Conservation (phyloP, 2,797 vertebrate genomes). For the Darevskia nairensis region DNA sequence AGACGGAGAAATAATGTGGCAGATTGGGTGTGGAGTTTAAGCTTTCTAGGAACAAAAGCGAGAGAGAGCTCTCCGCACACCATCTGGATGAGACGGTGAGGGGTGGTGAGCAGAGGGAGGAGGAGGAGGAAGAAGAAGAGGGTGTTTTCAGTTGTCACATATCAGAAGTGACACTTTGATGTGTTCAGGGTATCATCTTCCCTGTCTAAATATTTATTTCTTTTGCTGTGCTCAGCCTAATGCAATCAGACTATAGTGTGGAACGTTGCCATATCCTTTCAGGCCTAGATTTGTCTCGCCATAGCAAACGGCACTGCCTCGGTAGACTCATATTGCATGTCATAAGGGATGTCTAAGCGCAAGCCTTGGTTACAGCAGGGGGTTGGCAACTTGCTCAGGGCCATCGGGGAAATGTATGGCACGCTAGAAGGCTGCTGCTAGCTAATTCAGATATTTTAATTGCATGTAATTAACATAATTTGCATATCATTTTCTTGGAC, state of each 20-base stretch:
- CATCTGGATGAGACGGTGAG: constrained; percentile 73
- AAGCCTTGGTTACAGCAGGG: constrained; percentile 8
- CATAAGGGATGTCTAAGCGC: constrained; percentile 28
- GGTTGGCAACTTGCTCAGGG: not conserved
- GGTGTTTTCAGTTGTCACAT: constrained; percentile 65
- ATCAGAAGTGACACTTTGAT: constrained; percentile 79
- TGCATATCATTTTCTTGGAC: constrained; percentile 40
- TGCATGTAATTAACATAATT: constrained; percentile 37
- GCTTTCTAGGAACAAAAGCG: constrained; percentile 65
- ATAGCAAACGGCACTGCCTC: constrained; percentile 57
- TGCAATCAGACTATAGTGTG: constrained; percentile 78
- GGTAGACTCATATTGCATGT: constrained; percentile 16
- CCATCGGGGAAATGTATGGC: constrained; percentile 6
- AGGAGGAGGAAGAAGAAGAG: constrained; percentile 49
- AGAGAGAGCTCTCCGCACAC: constrained; percentile 50
- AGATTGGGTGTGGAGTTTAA: constrained; percentile 61
- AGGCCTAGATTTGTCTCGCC: constrained; percentile 73
- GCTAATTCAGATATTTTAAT: constrained; percentile 40
- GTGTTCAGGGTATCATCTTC: constrained; percentile 76
- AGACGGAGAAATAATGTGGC: constrained; percentile 62
- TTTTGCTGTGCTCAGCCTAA: constrained; percentile 74
- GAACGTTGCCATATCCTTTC: constrained; percentile 79
- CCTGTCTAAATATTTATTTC: constrained; percentile 85
- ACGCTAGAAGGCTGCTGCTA: constrained; percentile 22
- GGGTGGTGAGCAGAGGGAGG: constrained; percentile 46